phyloP scores from a whole-genome alignment of 2,888 invertebrate genomes.

The Drosophila pseudotakahashii region DNA sequence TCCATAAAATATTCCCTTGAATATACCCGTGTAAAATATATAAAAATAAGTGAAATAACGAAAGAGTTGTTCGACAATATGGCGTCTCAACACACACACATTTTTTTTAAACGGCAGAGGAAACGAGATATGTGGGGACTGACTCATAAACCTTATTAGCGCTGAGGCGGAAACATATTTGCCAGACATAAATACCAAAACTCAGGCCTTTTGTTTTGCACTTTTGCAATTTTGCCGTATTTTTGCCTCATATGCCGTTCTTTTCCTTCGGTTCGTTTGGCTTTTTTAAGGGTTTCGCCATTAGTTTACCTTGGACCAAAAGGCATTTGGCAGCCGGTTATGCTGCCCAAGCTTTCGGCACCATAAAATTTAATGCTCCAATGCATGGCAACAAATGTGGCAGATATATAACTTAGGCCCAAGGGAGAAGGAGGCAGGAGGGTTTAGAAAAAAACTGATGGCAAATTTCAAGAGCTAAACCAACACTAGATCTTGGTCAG shows the following conservation, averaged over 20 bases:
- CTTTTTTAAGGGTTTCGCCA: slow-evolving; percentile 30
- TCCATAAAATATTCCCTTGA: background rate
- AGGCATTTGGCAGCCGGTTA: slow-evolving; percentile 10
- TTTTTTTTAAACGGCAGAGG: background rate
- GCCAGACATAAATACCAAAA: slow-evolving; percentile 74
- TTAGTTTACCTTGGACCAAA: slow-evolving; percentile 7
- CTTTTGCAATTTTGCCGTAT: slow-evolving; percentile 70
- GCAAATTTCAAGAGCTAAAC: slow-evolving; percentile 69
- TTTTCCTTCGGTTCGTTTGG: slow-evolving; percentile 39
- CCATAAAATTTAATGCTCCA: slow-evolving; percentile 74
- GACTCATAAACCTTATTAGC: slow-evolving; percentile 77
- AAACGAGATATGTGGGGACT: slow-evolving; percentile 32
- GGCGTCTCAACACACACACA: slow-evolving; percentile 40
- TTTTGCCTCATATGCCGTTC: slow-evolving; percentile 56
- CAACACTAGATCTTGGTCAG: slow-evolving; percentile 57
- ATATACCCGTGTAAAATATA: slow-evolving; percentile 3
- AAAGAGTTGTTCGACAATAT: slow-evolving; percentile 75
- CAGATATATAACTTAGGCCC: slow-evolving; percentile 47
- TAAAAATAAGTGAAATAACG: slow-evolving; percentile 14
- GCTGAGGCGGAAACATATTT: slow-evolving; percentile 76
- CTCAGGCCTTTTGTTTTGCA: slow-evolving; percentile 72
- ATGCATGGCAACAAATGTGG: slow-evolving; percentile 74
- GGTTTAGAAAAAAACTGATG: slow-evolving; percentile 43
- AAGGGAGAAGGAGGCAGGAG: background rate
- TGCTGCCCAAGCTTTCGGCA: slow-evolving; percentile 54